Base-by-base conservation (phyloP, 2,113 vertebrate genomes). In the Isurus oxyrinchus region DNA sequence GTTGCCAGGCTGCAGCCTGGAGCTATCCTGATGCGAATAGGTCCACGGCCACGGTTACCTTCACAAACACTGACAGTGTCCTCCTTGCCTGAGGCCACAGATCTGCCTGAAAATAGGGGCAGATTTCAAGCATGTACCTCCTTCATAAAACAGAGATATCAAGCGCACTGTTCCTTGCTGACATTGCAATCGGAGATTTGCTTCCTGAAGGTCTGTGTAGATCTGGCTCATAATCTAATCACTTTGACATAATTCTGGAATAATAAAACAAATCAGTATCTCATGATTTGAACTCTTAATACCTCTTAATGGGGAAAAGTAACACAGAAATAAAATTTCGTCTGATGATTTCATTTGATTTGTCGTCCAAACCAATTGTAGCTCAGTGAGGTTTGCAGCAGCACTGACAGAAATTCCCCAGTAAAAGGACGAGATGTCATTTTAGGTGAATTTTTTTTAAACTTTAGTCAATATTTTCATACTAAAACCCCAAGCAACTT, bases 401-500 rank as follows among this genome's bases (percentile, higher is more conserved):
- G 35, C 59, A 66, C 90, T 59, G 59, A 27, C 35, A 40, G 59
- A 94, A 94, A 94, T 61, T n/a, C 35, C 59, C 16, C 35, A 16
- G 90, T 5, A 23, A 63, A 63, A 40, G 6, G 35, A 94, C 2
- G 16, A 63, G 40, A 94, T 63, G 57, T 91, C 88, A 61, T 59
- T n/a, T 94, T 94, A 94, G 90, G 90, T 94, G 90, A 94, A 63
- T 66, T 40, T 66, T 94, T 94, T 94, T 66, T 3, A 94, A 81
- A 81, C 90, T 94, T 19, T 66, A 61, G 90, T 63, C 90, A 94
- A 94, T 63, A 94, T 94, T 94, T 94, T 94, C 35, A 94, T 94
- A 94, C 90, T 21, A 23, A 94, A 94, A 94, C 59, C 90, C 90
- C 40, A 94, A 94, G 59, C 90, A 94, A 94, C 90, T 94, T 40